Conservation (phyloP, 2,113 vertebrate genomes). For the Maccullochella peelii region DNA sequence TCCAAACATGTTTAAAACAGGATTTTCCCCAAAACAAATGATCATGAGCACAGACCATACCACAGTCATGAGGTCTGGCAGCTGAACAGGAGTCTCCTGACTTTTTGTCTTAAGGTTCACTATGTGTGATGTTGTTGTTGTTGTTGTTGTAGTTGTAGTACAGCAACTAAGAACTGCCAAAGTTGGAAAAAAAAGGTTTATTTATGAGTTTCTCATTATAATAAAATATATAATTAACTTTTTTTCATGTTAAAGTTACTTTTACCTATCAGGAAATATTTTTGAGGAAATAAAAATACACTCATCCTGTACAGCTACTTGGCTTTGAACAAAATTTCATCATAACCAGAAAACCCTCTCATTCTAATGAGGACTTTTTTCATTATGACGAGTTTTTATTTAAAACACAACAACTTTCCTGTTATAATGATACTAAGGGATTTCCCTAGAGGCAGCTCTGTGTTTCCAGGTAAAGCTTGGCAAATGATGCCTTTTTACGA, state of each 20-base stretch:
- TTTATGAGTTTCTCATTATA: not conserved
- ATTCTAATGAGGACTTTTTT: too few species aligned
- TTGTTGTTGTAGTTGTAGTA: too few species aligned
- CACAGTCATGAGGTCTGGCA: not conserved
- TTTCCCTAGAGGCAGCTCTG: not conserved
- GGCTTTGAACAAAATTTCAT: too few species aligned
- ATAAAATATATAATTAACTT: not conserved
- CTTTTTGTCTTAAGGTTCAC: not conserved
- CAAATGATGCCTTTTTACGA: not conserved
- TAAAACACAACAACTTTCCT: not conserved
- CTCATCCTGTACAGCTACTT: not conserved
- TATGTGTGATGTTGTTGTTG: not conserved
- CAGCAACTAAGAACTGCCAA: not conserved
- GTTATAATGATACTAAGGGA: not conserved
- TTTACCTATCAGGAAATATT: not conserved
- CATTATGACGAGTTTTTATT: too few species aligned
- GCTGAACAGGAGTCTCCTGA: not conserved
- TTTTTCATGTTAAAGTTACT: not conserved
- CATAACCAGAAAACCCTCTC: not conserved
- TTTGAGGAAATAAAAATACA: not conserved
- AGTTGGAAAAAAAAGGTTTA: not conserved
- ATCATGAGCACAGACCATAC: not conserved
- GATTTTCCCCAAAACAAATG: not conserved
- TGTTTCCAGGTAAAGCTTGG: not conserved
- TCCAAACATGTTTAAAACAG: not conserved